Percentiles rank a stretch among this genome's conserved stretches.
These are phyloP conservation scores for Sebastes itinus DNA, from an alignment of 2,797 vertebrate genomes.

Conservation along the genomic window DNA sequence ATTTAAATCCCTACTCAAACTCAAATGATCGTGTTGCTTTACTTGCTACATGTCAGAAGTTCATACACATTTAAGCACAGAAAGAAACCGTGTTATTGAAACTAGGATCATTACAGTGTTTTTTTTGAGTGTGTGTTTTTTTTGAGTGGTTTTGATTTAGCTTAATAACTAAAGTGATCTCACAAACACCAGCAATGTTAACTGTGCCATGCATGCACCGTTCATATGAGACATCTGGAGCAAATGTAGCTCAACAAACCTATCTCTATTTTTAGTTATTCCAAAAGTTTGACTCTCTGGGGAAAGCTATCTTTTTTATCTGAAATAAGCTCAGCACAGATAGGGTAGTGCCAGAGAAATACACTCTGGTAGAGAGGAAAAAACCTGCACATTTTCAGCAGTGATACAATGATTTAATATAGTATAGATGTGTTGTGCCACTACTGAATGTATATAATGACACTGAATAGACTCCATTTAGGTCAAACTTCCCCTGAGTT, in stretches of 20 bases:
- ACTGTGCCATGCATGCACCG: neutral
- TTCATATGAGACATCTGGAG: neutral
- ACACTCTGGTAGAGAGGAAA: neutral
- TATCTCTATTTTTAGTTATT: constrained; percentile 1
- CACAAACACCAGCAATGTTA: neutral
- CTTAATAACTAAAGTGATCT: neutral
- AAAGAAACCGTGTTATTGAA: neutral
- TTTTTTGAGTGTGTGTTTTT: neutral
- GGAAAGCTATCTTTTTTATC: neutral
- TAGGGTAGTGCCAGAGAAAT: neutral
- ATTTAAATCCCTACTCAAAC: neutral
- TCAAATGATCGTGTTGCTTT: neutral
- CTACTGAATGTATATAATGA: neutral
- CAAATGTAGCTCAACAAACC: neutral
- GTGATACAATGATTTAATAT: neutral
- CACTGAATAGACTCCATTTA: constrained; percentile 9
- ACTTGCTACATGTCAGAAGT: neutral
- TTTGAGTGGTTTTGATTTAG: neutral
- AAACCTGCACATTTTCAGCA: neutral
- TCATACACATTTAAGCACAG: neutral
- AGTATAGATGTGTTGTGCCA: neutral
- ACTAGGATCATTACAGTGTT: neutral
- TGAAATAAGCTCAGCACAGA: neutral
- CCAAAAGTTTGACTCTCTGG: neutral
- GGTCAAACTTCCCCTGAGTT: constrained; percentile 24